phyloP scores from a whole-genome alignment of 1,140 invertebrate species.

The Drosophila jambulina region DNA sequence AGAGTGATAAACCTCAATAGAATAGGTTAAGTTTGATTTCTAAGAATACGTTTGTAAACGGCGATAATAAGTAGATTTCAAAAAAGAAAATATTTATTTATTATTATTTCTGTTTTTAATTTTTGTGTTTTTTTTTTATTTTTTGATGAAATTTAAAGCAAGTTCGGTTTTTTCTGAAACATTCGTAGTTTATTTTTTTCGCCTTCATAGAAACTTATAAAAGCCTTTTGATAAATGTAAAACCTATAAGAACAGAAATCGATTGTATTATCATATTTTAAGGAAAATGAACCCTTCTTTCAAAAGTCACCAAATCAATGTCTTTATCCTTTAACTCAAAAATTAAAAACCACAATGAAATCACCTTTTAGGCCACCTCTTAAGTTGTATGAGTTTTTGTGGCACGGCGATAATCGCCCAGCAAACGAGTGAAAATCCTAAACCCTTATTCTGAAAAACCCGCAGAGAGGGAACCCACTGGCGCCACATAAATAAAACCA shows the following conservation, averaged over 20 bases:
- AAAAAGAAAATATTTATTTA: neutral
- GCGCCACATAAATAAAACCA: slow-evolving; percentile 75
- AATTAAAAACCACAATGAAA: neutral
- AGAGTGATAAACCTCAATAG: no score
- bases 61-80: neutral
- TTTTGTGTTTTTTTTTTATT: no score
- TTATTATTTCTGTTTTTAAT: no score
- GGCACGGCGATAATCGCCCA: slow-evolving; percentile 13
- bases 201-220: neutral
- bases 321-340: neutral
- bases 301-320: neutral
- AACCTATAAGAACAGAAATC: no score
- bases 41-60: neutral
- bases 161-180: no score
- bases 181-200: neutral
- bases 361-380: neutral
- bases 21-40: neutral
- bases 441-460: slow-evolving; percentile 9
- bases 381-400: neutral
- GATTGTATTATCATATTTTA: neutral
- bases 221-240: neutral
- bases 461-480: slow-evolving; percentile 50
- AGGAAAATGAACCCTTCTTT: neutral
- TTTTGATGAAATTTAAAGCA: neutral
- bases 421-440: slow-evolving; percentile 19